Evolutionary conservation across 2,797 vertebrate species (phyloP).

Genomic region (Botia kubotai): DNA sequence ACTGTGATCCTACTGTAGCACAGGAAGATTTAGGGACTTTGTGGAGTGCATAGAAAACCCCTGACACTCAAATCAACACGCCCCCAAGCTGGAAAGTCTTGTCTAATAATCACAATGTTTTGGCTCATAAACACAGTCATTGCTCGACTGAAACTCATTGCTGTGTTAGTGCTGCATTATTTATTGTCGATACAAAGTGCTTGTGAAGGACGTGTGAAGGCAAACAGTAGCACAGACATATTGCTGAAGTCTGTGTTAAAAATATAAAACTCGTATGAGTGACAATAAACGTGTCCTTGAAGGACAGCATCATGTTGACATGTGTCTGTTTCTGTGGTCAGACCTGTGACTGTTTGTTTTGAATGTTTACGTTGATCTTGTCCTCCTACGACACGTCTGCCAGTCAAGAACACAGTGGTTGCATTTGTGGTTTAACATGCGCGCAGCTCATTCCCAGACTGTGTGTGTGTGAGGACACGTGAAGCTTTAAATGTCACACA

Average conservation of each 20-base stretch:
- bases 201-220: neutral
- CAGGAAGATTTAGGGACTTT: neutral
- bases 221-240: neutral
- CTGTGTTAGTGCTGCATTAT: neutral
- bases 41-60: neutral
- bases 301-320: constrained; percentile 53
- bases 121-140: neutral
- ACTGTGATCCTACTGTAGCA: neutral
- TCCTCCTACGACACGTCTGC: constrained; percentile 57
- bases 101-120: neutral
- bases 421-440: constrained; percentile 50
- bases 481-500: constrained; percentile 55
- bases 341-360: constrained; percentile 58
- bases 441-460: constrained; percentile 57
- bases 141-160: neutral
- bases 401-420: constrained; percentile 46
- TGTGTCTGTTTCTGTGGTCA: constrained; percentile 59
- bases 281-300: constrained; percentile 58
- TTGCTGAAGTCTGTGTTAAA: constrained; percentile 31
- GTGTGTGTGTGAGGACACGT: constrained; percentile 42
- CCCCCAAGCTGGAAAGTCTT: neutral
- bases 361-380: constrained; percentile 60
- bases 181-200: neutral
- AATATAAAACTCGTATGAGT: constrained; percentile 22
- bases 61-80: neutral